Conservation (phyloP, 2,888 invertebrate genomes). For the Formica aserva region DNA sequence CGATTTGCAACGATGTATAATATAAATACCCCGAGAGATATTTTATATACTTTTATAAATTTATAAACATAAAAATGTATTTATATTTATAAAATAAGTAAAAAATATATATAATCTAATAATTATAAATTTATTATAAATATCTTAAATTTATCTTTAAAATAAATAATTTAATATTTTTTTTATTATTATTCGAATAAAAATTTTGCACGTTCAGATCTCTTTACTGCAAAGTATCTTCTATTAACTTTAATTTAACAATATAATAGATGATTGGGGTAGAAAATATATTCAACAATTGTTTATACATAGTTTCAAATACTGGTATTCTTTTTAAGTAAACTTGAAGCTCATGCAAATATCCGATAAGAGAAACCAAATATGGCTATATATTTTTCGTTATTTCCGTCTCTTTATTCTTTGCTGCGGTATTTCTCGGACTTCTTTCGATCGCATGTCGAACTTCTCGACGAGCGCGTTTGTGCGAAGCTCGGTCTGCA, state of each 20-base stretch:
- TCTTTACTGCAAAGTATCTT: neutral
- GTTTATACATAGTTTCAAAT: neutral
- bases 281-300: neutral
- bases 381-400: slow-evolving; percentile 16
- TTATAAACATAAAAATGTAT: neutral
- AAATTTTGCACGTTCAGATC: neutral
- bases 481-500: slow-evolving; percentile 35
- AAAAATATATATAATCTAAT: neutral
- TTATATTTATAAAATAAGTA: neutral
- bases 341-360: slow-evolving; percentile 18
- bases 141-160: neutral
- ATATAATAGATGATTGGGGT: neutral
- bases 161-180: neutral
- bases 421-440: slow-evolving; percentile 49
- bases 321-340: neutral
- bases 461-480: slow-evolving; percentile 36
- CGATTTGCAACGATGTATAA: neutral
- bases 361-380: neutral
- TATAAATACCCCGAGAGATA: neutral
- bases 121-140: neutral
- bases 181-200: neutral
- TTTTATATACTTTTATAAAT: neutral
- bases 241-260: neutral
- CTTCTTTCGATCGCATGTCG: slow-evolving; percentile 46
- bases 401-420: slow-evolving; percentile 49